These are phyloP conservation scores for Apogon hyalosoma DNA, from an alignment of 2,797 vertebrate genomes.

Conservation along the genomic window DNA sequence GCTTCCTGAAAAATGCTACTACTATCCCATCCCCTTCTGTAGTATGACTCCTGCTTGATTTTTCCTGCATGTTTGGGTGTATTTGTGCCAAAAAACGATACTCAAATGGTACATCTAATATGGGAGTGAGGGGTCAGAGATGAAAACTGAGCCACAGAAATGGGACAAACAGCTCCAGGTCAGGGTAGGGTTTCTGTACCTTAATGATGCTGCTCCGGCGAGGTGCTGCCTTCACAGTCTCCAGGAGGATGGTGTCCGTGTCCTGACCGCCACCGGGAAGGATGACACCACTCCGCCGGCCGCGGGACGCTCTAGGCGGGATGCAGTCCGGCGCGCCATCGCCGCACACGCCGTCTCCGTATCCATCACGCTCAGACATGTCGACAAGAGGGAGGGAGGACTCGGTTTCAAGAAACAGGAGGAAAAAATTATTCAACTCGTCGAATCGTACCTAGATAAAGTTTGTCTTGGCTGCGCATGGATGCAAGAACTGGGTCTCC, in stretches of 20 bases:
- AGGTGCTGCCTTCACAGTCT: constrained; percentile 81
- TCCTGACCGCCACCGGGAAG: constrained; percentile 76
- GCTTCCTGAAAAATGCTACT: constrained; percentile 19
- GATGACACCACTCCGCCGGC: constrained; percentile 82
- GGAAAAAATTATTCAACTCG: constrained; percentile 41
- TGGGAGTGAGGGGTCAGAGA: not conserved
- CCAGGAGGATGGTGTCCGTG: constrained; percentile 79
- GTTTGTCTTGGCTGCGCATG: constrained; percentile 55
- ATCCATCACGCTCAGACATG: constrained; percentile 82
- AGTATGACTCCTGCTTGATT: too few relatives aligned
- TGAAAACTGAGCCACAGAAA: not conserved
- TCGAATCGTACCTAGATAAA: constrained; percentile 53
- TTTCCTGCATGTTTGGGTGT: too few relatives aligned
- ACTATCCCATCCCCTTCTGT: too few relatives aligned
- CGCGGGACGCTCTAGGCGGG: constrained; percentile 76
- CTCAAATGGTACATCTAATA: too few relatives aligned
- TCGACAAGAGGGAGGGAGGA: constrained; percentile 12
- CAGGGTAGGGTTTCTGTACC: constrained; percentile 59
- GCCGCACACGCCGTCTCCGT: constrained; percentile 74
- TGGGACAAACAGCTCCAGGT: not conserved
- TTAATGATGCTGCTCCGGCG: constrained; percentile 88
- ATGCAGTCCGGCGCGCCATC: constrained; percentile 79
- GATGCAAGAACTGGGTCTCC: constrained; percentile 38
- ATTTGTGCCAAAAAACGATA: too few relatives aligned
- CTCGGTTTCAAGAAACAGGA: constrained; percentile 23